Conservation (phyloP, 2,888 invertebrate species). For the Hirudinaria manillensis region DNA sequence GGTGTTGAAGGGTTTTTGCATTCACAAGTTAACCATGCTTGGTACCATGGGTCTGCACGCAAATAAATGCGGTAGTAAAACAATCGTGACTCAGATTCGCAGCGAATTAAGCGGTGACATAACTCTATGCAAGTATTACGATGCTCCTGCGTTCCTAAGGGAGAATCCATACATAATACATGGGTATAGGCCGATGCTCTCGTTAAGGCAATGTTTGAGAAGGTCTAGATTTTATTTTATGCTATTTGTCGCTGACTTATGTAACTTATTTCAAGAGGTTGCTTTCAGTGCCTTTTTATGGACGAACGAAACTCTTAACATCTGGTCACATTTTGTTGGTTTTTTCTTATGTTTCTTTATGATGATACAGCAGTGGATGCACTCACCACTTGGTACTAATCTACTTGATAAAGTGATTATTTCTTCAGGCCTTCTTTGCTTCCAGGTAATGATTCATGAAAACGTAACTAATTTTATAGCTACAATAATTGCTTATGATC, state of each 20-base stretch:
- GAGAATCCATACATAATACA: conserved; percentile 78
- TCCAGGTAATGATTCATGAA: not conserved
- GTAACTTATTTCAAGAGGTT: not conserved
- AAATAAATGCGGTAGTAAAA: too few species aligned
- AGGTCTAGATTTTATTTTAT: conserved; percentile 60
- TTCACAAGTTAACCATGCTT: too few species aligned
- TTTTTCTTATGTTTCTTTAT: conserved; percentile 68
- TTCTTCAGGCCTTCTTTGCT: conserved; percentile 17
- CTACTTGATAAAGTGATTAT: conserved; percentile 13
- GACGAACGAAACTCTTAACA: conserved; percentile 82
- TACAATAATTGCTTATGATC: not conserved
- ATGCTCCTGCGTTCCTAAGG: conserved; percentile 76
- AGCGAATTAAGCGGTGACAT: conserved; percentile 38
- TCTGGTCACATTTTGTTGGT: conserved; percentile 80
- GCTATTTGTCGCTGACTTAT: not conserved
- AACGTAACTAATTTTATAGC: not conserved
- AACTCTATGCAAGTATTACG: conserved; percentile 49
- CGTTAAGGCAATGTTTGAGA: conserved; percentile 58
- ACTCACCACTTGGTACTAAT: conserved; percentile 37
- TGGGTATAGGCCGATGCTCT: conserved; percentile 70
- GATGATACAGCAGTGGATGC: conserved; percentile 70
- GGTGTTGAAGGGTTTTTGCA: too few species aligned
- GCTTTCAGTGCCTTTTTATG: conserved; percentile 64
- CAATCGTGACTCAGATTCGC: too few species aligned
- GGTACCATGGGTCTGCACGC: too few species aligned